Conservation (phyloP, 1,140 invertebrate genomes). For the Apis laboriosa region DNA sequence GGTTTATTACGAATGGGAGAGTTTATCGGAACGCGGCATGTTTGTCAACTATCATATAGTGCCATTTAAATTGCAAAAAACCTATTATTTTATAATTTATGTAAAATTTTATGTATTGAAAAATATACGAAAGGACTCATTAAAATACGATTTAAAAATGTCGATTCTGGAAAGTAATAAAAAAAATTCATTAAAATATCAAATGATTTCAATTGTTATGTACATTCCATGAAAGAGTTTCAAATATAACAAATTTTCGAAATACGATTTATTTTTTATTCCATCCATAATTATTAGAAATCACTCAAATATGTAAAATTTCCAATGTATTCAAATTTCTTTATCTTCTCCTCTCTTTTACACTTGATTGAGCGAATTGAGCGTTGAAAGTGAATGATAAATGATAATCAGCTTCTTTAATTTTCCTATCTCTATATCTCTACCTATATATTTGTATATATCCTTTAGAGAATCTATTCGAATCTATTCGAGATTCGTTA, state of each 20-base stretch:
- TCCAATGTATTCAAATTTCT: neutral
- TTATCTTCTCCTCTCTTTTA: neutral
- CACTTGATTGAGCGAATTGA: constrained; percentile 7
- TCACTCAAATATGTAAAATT: neutral
- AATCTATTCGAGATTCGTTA: no score
- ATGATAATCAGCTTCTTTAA: neutral
- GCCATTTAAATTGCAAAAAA: neutral
- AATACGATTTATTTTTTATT: no score
- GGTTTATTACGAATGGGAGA: constrained; percentile 18
- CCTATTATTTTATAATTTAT: neutral
- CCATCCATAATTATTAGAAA: no score
- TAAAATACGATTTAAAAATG: neutral
- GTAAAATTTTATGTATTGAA: neutral
- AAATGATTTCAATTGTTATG: no score
- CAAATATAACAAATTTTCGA: no score
- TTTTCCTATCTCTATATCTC: no score
- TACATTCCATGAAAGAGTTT: no score
- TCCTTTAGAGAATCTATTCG: no score
- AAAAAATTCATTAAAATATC: neutral
- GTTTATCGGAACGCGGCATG: neutral
- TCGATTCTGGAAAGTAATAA: neutral
- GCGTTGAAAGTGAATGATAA: constrained; percentile 50
- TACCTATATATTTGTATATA: no score
- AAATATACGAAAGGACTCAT: neutral
- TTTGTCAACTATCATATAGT: no score